These are phyloP conservation scores for Cynocephalus volans DNA, from an alignment of 2,113 vertebrate genomes.

Conservation along the genomic window DNA sequence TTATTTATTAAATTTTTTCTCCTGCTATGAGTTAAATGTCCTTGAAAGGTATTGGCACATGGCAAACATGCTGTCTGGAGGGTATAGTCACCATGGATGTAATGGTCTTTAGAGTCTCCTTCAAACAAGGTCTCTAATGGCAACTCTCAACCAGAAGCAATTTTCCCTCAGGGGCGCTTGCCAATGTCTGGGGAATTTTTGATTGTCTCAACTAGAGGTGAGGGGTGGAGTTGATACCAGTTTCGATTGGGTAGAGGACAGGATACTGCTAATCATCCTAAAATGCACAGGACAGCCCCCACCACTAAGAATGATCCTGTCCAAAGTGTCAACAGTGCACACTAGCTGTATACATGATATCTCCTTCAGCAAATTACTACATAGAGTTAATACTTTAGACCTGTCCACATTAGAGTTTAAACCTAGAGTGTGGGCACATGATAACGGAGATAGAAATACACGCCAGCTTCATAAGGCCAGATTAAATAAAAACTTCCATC, in stretches of 20 bases:
- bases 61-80: no score
- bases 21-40: neutral
- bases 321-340: fast-evolving
- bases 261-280: neutral
- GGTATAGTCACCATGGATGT: fast-evolving
- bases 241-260: neutral
- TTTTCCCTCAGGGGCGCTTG: fast-evolving
- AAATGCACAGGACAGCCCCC: neutral
- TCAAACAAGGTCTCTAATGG: fast-evolving
- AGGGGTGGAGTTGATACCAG: fast-evolving
- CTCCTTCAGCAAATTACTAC: neutral
- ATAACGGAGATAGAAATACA: constrained; percentile 42
- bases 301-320: neutral
- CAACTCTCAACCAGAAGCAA: neutral
- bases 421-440: neutral
- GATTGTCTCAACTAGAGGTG: neutral
- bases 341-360: fast-evolving
- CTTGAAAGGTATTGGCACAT: neutral
- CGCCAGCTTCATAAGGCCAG: constrained; percentile 44
- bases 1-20: neutral
- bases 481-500: constrained; percentile 73
- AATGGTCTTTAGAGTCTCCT: fast-evolving
- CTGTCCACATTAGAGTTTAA: neutral
- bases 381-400: neutral
- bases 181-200: neutral